Base-by-base conservation (phyloP, 1,140 invertebrate species). In the Drosophila ohnishii region DNA sequence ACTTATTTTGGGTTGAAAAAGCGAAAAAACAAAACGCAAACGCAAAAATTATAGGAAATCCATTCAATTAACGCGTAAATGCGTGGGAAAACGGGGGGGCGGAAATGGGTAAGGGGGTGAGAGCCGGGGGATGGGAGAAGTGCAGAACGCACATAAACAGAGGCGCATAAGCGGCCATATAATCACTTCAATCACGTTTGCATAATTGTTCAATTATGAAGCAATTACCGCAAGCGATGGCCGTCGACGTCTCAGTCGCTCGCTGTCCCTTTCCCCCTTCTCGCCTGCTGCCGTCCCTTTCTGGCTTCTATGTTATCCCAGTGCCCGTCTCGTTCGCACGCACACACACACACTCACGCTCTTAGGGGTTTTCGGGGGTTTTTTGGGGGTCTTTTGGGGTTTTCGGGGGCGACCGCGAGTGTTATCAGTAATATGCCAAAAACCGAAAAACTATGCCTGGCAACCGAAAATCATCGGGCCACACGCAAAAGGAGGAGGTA, bases 151-250 rank as follows among this genome's bases (percentile, higher is more conserved):
- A 75, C 50, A 84, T 73, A 84, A 80, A 76, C 82, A 78, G 59
- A 66, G 79, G 63, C 72, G 66, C 83, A 86, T 86, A 87, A 86
- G 83, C 80, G 82, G 75, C 60, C 75, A 86, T 87, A 87, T 86
- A 86, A 86, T 86, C 83, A 87, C 83, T 86, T 86, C 83, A 86
- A 86, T 86, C 83, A 86, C 83, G 83, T 86, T 86, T 86, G 83
- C 83, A 86, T 86, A 86, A 86, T 86, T 86, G 83, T 86, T 86
- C 83, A 86, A 86, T 86, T 86, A 86, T 86, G 83, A 86, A 79
- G 83, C 83, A 86, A 86, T 86, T 86, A 86, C 83, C 63, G 83
- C 67, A 87, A 87, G 77, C 79, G 83, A 69, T 78, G 40, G 40
- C 40, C 57, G 10, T 32, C 48, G 39, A 44, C 39, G 44, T 56